A percentile compares a stretch with the other conserved stretches of the same genome.
These are phyloP conservation scores for Notiomystis cincta DNA, from an alignment of 2,113 vertebrate species.

Conservation along the genomic window DNA sequence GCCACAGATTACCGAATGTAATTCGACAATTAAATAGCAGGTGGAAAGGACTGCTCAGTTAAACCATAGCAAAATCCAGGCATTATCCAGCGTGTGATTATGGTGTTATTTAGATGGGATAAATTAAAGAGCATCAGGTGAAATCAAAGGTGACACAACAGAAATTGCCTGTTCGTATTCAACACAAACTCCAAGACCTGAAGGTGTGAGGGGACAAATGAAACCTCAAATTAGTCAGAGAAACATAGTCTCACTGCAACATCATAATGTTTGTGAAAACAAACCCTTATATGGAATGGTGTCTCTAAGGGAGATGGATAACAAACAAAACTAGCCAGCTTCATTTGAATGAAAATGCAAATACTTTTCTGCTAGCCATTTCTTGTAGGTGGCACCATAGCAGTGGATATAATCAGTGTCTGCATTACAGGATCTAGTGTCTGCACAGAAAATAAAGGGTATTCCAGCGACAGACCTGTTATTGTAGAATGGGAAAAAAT, in stretches of 20 bases:
- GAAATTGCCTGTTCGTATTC: not conserved
- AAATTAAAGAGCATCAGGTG: not conserved
- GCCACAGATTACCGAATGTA: not conserved
- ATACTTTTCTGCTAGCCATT: not conserved
- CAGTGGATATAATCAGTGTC: not conserved
- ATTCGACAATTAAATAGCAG: not conserved
- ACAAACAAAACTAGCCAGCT: not conserved
- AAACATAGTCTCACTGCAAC: not conserved
- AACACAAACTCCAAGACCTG: not conserved
- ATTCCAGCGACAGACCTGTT: not conserved
- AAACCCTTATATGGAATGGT: not conserved
- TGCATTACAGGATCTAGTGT: not conserved
- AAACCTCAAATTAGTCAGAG: not conserved
- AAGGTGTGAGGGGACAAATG: not conserved
- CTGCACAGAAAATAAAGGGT: not conserved
- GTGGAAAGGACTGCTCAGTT: not conserved
- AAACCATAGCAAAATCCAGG: not conserved
- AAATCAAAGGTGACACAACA: not conserved
- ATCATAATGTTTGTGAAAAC: not conserved
- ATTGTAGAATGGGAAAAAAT: not conserved
- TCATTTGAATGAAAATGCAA: not conserved
- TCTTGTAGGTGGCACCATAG: not conserved
- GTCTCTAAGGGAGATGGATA: not conserved
- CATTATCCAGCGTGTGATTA: not conserved
- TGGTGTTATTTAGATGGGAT: not conserved